phyloP scores from a whole-genome alignment of 2,113 vertebrate species.

The Agelaius phoeniceus region DNA sequence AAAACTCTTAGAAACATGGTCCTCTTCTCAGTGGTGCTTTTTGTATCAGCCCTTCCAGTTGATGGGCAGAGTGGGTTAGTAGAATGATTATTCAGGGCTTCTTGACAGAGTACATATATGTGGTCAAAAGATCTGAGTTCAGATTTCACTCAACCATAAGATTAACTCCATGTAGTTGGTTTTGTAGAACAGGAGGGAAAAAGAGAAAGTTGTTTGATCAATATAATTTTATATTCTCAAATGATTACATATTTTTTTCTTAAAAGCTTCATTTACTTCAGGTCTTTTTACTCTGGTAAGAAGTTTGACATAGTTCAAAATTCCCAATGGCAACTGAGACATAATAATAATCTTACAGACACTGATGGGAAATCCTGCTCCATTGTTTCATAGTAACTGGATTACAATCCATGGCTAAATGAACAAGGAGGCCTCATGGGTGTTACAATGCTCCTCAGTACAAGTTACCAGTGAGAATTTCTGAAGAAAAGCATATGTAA shows the following conservation, averaged over 20 bases:
- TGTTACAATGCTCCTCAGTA: neutral
- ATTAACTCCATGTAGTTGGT: neutral
- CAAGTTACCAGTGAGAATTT: constrained; percentile 19
- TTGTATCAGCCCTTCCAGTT: neutral
- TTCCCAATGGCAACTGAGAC: neutral
- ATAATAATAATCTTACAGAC: neutral
- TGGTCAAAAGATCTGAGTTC: constrained; percentile 17
- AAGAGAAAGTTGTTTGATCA: neutral
- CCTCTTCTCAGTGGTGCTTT: neutral
- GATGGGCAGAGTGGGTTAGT: neutral
- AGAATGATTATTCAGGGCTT: neutral
- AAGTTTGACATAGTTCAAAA: neutral
- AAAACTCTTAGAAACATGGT: neutral
- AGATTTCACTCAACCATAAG: neutral
- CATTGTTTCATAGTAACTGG: neutral
- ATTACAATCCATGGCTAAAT: constrained; percentile 14
- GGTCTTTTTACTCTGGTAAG: constrained; percentile 42
- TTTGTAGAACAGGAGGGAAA: neutral
- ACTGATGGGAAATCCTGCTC: neutral
- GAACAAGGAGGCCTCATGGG: neutral
- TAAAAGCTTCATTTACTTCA: neutral
- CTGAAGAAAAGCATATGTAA: constrained; percentile 8
- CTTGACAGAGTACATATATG: neutral
- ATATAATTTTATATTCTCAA: constrained; percentile 3
- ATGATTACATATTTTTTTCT: constrained; percentile 30